Evolutionary conservation across 2,113 vertebrate genomes (phyloP).

Genomic region (Oncorhynchus mykiss): DNA sequence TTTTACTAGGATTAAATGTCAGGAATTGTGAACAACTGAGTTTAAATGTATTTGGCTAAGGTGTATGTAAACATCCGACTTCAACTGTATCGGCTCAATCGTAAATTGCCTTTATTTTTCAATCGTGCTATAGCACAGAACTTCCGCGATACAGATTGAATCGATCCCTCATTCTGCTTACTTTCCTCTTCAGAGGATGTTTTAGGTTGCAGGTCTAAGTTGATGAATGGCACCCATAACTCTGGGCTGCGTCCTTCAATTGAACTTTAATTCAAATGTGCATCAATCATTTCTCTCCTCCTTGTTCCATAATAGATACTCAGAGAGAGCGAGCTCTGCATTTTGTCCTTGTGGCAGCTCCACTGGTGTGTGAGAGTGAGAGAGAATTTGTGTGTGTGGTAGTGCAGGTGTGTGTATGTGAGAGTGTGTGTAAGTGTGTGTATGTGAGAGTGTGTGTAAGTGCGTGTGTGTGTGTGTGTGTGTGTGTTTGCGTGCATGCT

Average conservation of each 20-base stretch:
- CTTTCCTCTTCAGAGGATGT: slow-evolving; percentile 23
- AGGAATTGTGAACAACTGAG: too few relatives aligned
- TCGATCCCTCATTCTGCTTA: not conserved
- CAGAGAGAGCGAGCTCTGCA: not conserved
- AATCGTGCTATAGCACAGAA: too few relatives aligned
- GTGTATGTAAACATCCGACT: too few relatives aligned
- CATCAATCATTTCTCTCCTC: slow-evolving; percentile 68
- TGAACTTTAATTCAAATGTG: slow-evolving; percentile 70
- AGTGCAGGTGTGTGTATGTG: not conserved
- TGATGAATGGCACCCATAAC: slow-evolving; percentile 71
- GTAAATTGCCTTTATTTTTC: too few relatives aligned
- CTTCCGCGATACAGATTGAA: too few relatives aligned
- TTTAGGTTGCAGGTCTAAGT: slow-evolving; percentile 62
- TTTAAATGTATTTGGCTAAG: too few relatives aligned
- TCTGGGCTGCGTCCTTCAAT: slow-evolving; percentile 69
- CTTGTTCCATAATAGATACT: slow-evolving; percentile 23
- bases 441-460: slow-evolving; percentile 1
- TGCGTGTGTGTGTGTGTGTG: not conserved
- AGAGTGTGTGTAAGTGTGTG: not conserved
- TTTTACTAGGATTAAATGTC: too few relatives aligned
- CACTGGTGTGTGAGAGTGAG: too few relatives aligned
- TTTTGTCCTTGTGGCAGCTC: slow-evolving; percentile 60
- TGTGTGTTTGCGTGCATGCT: not conserved
- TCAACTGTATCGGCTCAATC: too few relatives aligned
- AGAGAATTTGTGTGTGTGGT: not conserved